phyloP scores from a whole-genome alignment of 2,113 vertebrate genomes.

The Phylloscopus whistleri region DNA sequence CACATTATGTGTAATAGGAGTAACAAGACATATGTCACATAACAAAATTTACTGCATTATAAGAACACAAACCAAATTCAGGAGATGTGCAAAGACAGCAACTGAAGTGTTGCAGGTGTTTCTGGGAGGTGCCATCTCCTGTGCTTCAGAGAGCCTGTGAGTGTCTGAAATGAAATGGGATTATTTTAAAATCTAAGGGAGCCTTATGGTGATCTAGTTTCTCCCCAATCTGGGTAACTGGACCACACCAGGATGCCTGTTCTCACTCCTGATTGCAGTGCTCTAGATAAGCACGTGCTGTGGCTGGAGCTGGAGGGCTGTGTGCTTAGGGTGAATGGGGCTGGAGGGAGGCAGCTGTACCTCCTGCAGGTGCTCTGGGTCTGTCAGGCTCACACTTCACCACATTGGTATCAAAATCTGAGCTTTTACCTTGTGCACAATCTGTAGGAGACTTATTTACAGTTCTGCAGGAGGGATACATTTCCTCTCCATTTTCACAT shows the following conservation, averaged over 20 bases:
- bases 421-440: not conserved
- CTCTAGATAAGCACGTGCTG: not conserved
- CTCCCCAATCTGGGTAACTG: not conserved
- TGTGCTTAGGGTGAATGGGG: not conserved
- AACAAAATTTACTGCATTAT: not conserved
- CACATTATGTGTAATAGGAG: not conserved
- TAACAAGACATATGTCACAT: not conserved
- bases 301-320: not conserved
- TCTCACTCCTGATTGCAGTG: not conserved
- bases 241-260: not conserved
- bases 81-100: not conserved
- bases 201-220: not conserved
- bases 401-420: not conserved
- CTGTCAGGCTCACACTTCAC: not conserved
- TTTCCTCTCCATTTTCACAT: not conserved
- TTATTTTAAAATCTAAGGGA: not conserved
- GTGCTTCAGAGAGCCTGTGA: not conserved
- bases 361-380: not conserved
- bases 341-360: not conserved
- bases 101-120: not conserved
- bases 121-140: not conserved
- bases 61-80: not conserved
- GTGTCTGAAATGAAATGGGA: not conserved
- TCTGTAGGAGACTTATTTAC: not conserved
- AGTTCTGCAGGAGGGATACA: not conserved